A percentile compares a stretch with the other conserved stretches of the same genome.
phyloP scores from a whole-genome alignment of 53 echinoderm and acorn worm genomes.

The Luidia sarsii region DNA sequence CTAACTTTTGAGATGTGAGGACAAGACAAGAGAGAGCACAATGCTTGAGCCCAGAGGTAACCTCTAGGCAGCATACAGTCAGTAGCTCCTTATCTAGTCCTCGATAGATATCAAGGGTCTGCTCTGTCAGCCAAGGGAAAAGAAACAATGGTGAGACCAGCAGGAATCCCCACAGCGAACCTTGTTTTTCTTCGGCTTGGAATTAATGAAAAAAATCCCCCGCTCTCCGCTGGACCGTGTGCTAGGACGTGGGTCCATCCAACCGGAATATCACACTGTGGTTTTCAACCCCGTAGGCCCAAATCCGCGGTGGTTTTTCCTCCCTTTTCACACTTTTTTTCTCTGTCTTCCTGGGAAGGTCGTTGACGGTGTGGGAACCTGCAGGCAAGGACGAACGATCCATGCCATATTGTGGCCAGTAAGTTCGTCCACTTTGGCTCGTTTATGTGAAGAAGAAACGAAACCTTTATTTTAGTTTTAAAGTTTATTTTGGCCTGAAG shows the following conservation, averaged over 20 bases:
- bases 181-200: constrained; percentile 38
- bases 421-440: background rate
- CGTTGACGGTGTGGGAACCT: background rate
- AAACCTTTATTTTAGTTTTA: too few species aligned
- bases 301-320: background rate
- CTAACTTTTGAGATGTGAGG: too few species aligned
- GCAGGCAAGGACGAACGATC: background rate
- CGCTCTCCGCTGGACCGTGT: background rate
- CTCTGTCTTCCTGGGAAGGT: background rate
- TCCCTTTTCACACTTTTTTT: constrained; percentile 16
- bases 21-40: too few species aligned
- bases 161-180: constrained; percentile 28
- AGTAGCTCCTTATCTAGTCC: too few species aligned
- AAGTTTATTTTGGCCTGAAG: too few species aligned
- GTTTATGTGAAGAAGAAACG: too few species aligned
- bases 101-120: too few species aligned
- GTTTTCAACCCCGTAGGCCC: background rate
- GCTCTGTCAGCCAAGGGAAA: too few species aligned
- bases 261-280: background rate
- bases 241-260: constrained; percentile 9
- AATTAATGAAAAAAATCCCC: constrained; percentile 32
- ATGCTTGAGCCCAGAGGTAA: too few species aligned
- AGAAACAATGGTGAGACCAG: too few species aligned
- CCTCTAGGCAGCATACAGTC: too few species aligned
- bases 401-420: too few species aligned